Conservation (phyloP, 35 echinoderm and acorn worm genomes). For the Ophioderma brevispina region DNA sequence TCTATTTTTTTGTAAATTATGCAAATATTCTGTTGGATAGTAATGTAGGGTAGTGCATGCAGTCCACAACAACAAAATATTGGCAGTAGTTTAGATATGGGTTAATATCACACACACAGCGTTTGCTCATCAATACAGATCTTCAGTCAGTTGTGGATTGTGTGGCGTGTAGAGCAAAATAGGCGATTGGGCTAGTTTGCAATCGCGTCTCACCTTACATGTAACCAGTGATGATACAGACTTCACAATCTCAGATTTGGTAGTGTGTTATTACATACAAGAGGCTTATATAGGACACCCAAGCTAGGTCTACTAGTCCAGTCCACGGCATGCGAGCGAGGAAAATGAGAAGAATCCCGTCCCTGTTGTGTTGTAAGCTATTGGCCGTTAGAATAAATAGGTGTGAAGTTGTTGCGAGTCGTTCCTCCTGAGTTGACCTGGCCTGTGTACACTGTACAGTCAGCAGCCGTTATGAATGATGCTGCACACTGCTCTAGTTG, state of each 20-base stretch:
- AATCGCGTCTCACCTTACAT: neutral
- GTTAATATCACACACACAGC: neutral
- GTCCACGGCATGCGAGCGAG: neutral
- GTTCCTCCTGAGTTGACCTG: no score
- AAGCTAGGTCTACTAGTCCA: neutral
- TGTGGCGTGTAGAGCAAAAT: neutral
- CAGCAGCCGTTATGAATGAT: no score
- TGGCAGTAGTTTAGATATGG: neutral
- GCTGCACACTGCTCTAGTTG: no score
- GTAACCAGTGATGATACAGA: neutral
- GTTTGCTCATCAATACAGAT: neutral
- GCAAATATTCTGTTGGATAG: neutral
- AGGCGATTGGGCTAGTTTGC: conserved; percentile 12
- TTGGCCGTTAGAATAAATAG: no score
- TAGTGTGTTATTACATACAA: conserved; percentile 11
- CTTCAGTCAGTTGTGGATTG: neutral
- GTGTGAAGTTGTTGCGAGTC: no score
- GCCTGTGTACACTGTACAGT: no score
- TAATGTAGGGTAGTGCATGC: no score
- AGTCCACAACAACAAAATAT: no score
- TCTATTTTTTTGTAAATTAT: neutral
- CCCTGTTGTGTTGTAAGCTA: neutral
- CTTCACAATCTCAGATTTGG: neutral
- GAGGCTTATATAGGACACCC: conserved; percentile 1
- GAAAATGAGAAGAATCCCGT: neutral